phyloP scores from a whole-genome alignment of 2,888 invertebrate genomes.

The Brachypterus glaber region DNA sequence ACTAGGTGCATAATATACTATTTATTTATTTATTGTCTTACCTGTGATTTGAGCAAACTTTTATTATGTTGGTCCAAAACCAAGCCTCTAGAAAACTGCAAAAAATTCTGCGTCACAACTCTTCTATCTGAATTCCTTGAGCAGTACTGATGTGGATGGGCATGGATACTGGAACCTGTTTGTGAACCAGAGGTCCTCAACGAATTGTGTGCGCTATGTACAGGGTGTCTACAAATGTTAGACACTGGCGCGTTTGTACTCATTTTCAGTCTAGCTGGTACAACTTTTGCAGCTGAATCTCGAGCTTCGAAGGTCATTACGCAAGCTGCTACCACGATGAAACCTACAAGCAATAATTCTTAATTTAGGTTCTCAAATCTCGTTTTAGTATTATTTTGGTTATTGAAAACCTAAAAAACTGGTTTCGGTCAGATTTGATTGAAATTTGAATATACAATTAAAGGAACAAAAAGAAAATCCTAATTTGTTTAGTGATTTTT shows the following conservation, averaged over 20 bases:
- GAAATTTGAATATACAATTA: no score
- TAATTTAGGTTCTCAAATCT: no score
- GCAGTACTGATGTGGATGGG: conserved; percentile 12
- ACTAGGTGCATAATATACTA: not conserved
- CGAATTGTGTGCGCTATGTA: conserved; percentile 30
- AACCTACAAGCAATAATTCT: conserved; percentile 48
- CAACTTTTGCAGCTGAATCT: conserved; percentile 87
- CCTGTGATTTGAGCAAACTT: conserved; percentile 33
- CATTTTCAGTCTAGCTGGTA: conserved; percentile 61
- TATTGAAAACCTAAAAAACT: no score
- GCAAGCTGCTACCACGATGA: conserved; percentile 93
- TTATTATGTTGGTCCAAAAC: conserved; percentile 31
- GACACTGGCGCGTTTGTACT: conserved; percentile 30
- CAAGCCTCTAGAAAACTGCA: conserved; percentile 43
- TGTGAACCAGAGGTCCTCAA: conserved; percentile 35
- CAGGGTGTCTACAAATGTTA: no score
- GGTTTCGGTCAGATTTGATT: no score
- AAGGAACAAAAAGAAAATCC: no score
- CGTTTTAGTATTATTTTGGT: no score
- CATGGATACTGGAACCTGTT: conserved; percentile 25
- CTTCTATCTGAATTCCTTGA: conserved; percentile 25
- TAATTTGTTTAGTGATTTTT: no score
- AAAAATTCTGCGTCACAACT: conserved; percentile 43
- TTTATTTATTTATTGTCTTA: conserved; percentile 7
- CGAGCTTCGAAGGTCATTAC: conserved; percentile 98